Conservation (phyloP, 2,113 vertebrate species). For the Chloebia gouldiae region DNA sequence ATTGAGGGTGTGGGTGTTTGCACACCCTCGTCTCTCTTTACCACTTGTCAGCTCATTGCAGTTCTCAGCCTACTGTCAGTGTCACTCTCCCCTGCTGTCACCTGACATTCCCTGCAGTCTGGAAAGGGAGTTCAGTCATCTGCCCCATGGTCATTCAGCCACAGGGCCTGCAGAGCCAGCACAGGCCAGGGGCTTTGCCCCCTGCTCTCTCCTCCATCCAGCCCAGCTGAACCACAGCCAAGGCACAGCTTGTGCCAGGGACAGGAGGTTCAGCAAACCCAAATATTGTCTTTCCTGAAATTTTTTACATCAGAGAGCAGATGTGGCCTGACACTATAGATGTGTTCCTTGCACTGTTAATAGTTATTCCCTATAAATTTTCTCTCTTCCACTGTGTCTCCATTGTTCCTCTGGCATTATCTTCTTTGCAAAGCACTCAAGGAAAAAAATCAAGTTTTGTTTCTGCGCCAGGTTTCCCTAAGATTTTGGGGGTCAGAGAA, state of each 20-base stretch:
- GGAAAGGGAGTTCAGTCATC: background rate
- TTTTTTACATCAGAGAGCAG: background rate
- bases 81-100: background rate
- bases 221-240: background rate
- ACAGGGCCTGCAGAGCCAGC: background rate
- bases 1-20: background rate
- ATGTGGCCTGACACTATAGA: background rate
- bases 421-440: background rate
- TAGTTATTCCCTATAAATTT: background rate
- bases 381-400: background rate
- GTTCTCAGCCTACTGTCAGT: background rate
- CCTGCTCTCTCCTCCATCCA: background rate
- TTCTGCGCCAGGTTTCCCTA: background rate
- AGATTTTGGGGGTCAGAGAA: background rate
- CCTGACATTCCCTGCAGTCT: background rate
- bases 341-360: background rate
- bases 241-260: background rate
- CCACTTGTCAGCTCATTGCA: background rate
- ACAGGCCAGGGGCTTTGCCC: background rate
- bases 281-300: background rate
- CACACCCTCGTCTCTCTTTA: background rate
- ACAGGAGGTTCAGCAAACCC: background rate
- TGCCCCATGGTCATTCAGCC: background rate
- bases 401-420: background rate
- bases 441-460: background rate